Conservation (phyloP, 2,113 vertebrate genomes). For the Sylvietta virens region DNA sequence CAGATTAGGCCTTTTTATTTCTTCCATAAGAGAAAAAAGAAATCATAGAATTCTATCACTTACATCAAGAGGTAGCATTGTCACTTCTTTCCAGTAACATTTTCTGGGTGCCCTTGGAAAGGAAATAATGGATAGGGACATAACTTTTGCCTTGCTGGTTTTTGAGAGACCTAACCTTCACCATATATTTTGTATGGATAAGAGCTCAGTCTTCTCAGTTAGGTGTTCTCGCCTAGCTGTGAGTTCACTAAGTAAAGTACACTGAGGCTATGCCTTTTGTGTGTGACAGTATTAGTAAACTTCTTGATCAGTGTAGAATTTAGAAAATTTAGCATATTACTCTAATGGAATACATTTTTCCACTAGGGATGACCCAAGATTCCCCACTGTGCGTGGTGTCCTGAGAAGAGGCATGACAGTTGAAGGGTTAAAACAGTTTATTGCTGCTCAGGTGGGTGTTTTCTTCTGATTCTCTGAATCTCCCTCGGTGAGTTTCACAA, state of each 20-base stretch:
- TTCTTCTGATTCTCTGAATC: background rate
- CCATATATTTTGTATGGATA: background rate
- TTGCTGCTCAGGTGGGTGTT: conserved; percentile 89
- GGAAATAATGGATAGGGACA: background rate
- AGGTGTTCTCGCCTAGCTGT: background rate
- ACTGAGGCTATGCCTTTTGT: background rate
- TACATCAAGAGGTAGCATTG: background rate
- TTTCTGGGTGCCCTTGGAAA: background rate
- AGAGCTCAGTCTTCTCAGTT: background rate
- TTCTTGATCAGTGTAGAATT: background rate
- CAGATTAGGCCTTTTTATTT: background rate
- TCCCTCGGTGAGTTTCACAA: background rate
- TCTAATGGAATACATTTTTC: background rate
- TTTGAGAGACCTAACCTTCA: background rate
- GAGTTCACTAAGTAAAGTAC: background rate
- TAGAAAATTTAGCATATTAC: background rate
- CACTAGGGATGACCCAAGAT: conserved; percentile 93
- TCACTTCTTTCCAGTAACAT: background rate
- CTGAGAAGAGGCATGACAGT: conserved; percentile 97
- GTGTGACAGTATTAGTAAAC: background rate
- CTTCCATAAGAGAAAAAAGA: background rate
- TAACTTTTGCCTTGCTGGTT: background rate
- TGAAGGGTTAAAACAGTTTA: conserved; percentile 96
- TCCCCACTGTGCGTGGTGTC: conserved; percentile 96
- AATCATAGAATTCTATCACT: background rate